phyloP scores from a whole-genome alignment of 2,797 vertebrate species.

The Mormyrus proboscirostris region DNA sequence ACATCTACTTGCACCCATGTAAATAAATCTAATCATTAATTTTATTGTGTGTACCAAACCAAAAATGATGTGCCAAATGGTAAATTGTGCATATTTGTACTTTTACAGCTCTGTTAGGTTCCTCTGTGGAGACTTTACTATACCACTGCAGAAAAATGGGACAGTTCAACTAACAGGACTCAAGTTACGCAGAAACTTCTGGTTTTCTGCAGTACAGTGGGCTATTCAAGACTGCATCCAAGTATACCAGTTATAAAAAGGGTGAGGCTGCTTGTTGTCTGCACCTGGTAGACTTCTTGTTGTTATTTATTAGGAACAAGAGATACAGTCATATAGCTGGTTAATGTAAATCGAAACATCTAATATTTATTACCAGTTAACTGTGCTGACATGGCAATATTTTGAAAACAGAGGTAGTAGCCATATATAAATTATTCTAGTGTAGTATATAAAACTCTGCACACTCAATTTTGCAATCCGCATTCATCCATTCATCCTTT shows the following conservation, averaged over 20 bases:
- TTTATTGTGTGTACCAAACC: background rate
- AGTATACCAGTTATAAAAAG: background rate
- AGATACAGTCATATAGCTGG: background rate
- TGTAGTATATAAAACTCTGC: background rate
- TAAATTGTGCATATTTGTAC: background rate
- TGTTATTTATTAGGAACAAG: background rate
- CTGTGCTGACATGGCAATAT: constrained; percentile 7
- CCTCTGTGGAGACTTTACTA: background rate
- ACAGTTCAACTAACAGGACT: background rate
- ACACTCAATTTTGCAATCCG: background rate
- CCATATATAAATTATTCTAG: background rate
- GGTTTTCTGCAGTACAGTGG: background rate
- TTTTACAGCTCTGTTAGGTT: background rate
- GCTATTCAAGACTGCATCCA: background rate
- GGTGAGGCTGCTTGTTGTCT: background rate
- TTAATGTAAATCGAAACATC: background rate
- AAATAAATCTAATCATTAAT: background rate
- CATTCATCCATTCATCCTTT: background rate
- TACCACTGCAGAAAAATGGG: background rate
- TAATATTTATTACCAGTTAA: constrained; percentile 5
- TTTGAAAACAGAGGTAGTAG: constrained; percentile 3
- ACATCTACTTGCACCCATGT: background rate
- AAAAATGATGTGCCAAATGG: background rate
- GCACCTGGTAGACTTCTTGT: background rate
- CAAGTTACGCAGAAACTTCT: background rate